Base-by-base conservation (phyloP, 2,888 invertebrate species). In the Argyresthia goedartella region DNA sequence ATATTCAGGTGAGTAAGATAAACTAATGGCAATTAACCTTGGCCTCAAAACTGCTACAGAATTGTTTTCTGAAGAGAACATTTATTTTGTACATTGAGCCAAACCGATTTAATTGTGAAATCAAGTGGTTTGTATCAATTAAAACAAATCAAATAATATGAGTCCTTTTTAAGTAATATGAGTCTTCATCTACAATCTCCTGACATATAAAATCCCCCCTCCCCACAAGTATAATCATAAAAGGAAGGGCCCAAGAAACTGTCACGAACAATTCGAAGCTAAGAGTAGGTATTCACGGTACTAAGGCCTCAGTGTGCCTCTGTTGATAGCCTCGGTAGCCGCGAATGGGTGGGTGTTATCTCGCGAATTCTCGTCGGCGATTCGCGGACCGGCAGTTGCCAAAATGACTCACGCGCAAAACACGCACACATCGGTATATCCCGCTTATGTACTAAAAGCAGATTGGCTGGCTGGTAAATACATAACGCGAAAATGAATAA, bases 11-110 rank as follows among this genome's bases (percentile, higher is more conserved):
- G 25, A 25, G 6, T 25, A 25, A 25, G 25, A 25, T 25, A 73
- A 73, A 76, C 66, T 71, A 76, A 80, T 77, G 80, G 75, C 72
- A 67, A 64, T 64, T 60, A 69, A 67, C 85, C 85, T 84, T 84
- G 85, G 81, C 84, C 82, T 68, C 76, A 82, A 82, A 81, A 73
- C 69, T 68, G 66, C 62, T 52, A 13, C 16, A 47, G 34, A 47
- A 47, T 47, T 25, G 25, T 25, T 25, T 25, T 25, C 25, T 25
- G 25, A 4, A 25, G 25, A 25, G 6, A 25, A 25, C 25, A 2
- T 25, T 6, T n/a, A n/a, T n/a, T n/a, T n/a, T n/a, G n/a, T n/a
- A n/a, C n/a, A n/a, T n/a, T n/a, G n/a, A n/a, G n/a, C n/a, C n/a
- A n/a, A n/a, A n/a, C n/a, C 25, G 6, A 25, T 25, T 4, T 2